Conservation (phyloP, 1,140 invertebrate genomes). For the Trypoxylus dichotomus region DNA sequence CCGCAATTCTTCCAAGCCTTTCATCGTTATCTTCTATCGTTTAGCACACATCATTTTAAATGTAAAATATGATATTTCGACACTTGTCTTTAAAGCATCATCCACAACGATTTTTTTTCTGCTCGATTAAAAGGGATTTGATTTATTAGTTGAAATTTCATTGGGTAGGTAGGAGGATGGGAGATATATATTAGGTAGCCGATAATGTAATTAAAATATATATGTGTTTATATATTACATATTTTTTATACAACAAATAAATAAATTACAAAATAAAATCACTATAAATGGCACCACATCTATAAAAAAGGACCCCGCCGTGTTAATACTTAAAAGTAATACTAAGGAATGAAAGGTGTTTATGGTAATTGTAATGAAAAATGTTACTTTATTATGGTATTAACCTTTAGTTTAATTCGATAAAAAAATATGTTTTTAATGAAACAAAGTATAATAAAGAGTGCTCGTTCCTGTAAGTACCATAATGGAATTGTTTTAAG, state of each 20-base stretch:
- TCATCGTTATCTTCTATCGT: neutral
- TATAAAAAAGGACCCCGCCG: neutral
- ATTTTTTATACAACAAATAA: slow-evolving; percentile 14
- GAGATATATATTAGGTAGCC: neutral
- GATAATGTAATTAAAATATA: slow-evolving; percentile 19
- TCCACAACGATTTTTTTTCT: neutral
- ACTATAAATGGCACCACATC: neutral
- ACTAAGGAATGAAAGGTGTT: neutral
- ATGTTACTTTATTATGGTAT: too few species aligned
- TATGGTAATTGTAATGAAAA: neutral
- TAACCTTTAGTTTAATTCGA: too few species aligned
- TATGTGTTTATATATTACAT: neutral
- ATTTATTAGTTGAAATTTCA: neutral
- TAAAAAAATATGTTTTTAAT: too few species aligned
- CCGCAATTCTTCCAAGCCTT: neutral
- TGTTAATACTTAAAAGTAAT: slow-evolving; percentile 21
- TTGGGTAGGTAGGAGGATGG: neutral
- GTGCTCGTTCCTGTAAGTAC: too few species aligned
- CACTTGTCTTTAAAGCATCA: neutral
- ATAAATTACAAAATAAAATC: slow-evolving; percentile 25
- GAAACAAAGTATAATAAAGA: too few species aligned
- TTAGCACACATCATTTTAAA: neutral
- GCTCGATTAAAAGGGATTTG: neutral
- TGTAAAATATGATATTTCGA: neutral
- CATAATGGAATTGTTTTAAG: too few species aligned